A percentile compares a stretch with the other conserved stretches of the same genome.
These are phyloP conservation scores for Patella vulgata DNA, from an alignment of 1,140 invertebrate genomes.

Conservation along the genomic window DNA sequence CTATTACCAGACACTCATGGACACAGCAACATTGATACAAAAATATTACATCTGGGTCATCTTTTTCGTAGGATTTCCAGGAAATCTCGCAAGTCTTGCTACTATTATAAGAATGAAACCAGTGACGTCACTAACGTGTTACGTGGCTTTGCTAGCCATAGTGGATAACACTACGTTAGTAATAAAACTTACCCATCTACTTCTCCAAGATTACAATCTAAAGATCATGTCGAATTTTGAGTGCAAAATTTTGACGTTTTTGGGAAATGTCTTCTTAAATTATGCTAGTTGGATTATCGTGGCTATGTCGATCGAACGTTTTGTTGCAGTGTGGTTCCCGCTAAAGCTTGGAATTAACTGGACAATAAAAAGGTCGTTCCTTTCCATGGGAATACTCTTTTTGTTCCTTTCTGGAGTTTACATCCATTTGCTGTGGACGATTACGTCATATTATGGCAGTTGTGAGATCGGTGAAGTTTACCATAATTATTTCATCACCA, in stretches of 20 bases:
- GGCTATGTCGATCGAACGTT: slow-evolving; percentile 54
- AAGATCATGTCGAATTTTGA: slow-evolving; percentile 15
- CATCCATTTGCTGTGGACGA: no score
- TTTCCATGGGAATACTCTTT: no score
- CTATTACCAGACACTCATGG: not conserved
- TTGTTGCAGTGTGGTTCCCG: slow-evolving; percentile 54
- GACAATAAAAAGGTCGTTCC: no score
- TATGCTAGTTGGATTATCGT: slow-evolving; percentile 58
- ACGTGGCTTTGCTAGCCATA: slow-evolving; percentile 43
- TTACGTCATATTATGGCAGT: no score
- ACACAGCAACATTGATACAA: slow-evolving; percentile 21
- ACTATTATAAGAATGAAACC: slow-evolving; percentile 43
- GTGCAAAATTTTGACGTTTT: slow-evolving; percentile 35
- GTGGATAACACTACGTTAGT: slow-evolving; percentile 35
- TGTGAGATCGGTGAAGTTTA: slow-evolving; percentile 1
- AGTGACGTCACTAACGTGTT: slow-evolving; percentile 43
- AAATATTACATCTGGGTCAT: slow-evolving; percentile 46
- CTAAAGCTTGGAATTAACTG: slow-evolving; percentile 33
- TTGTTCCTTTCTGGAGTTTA: no score
- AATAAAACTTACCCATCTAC: slow-evolving; percentile 35
- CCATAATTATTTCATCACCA: not conserved
- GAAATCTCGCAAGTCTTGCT: slow-evolving; percentile 40
- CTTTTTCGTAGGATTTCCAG: slow-evolving; percentile 43
- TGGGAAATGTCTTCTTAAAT: slow-evolving; percentile 40
- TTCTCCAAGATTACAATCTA: slow-evolving; percentile 22